phyloP scores from a whole-genome alignment of 2,113 vertebrate species.

The Propithecus coquereli region DNA sequence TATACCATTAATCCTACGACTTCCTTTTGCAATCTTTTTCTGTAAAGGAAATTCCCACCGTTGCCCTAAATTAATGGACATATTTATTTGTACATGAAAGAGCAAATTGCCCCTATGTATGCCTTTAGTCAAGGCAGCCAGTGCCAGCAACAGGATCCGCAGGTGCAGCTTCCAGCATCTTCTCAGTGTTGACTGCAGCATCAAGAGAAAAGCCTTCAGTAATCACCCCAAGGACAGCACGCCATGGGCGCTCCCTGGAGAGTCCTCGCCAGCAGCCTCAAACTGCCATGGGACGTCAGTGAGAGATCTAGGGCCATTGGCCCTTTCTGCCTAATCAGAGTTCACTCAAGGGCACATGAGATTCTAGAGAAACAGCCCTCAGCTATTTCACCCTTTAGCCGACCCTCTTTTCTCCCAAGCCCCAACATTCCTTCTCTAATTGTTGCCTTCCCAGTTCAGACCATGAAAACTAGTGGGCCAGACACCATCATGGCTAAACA shows the following conservation, averaged over 20 bases:
- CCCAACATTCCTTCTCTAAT: neutral
- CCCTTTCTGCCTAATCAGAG: neutral
- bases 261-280: neutral
- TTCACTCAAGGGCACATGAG: neutral
- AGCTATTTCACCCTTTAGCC: neutral
- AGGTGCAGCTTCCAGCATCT: slow-evolving; percentile 21
- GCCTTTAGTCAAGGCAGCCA: neutral
- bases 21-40: slow-evolving; percentile 23
- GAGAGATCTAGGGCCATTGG: neutral
- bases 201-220: neutral
- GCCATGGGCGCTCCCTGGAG: neutral
- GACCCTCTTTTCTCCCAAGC: neutral
- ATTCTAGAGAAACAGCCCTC: neutral
- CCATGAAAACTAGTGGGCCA: neutral
- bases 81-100: slow-evolving; percentile 33
- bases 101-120: neutral
- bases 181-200: neutral
- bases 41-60: neutral
- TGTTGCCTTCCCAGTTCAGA: neutral
- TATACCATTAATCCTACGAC: neutral
- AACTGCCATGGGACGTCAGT: neutral
- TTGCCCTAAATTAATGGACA: neutral
- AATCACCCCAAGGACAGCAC: neutral
- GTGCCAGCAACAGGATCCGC: neutral
- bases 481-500: neutral